Base-by-base conservation (phyloP, 2,797 vertebrate genomes). In the Sylvilagus floridanus region DNA sequence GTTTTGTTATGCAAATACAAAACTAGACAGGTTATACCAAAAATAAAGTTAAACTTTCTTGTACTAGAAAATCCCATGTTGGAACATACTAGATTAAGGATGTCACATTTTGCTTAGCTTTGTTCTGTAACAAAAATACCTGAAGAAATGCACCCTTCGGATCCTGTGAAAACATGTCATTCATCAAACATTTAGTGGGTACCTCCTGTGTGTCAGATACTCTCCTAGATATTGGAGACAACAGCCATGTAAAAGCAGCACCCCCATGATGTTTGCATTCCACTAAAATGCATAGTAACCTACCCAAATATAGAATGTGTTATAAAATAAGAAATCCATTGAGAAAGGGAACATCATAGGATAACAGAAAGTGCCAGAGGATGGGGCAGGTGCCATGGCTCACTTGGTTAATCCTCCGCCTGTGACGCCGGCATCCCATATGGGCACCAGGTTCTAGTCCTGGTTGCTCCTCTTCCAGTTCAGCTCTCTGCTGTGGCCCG, bases 341-440 rank as follows among this genome's bases (percentile, higher is more conserved):
- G 24, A 4, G 68, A 5, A n/a, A 7, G n/a, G 7, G 52, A 54
- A 19, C 35, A 22, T 60, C 17, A 57, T 24, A 86, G 75, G 52
- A 92, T 92, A 93, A 83, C 30, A n/a, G 69, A 75, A 90, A 52
- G 32, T 57, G 16, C 32, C 90, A 37, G 26, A 28, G 71, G 21
- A 47, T 47, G 42, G 42, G 42, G 42, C 42, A 1, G 42, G 8
- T 8, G 42, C 42, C 42, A 1, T 47, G 42, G 42, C 42, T 47
- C 42, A 47, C 42, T 47, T 47, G 42, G 1, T 47, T 47, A 47
- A 47, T 47, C 42, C 42, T 47, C 42, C 8, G 42, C 42, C 42
- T 47, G 42, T 2, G 42, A 47, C 8, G 8, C 42, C 42, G 8
- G 42, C 42, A 1, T 47, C 8, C 42, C 42, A 47, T 47, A 47